phyloP scores from a whole-genome alignment of 2,113 vertebrate genomes.

The Onychorhynchus coronatus region DNA sequence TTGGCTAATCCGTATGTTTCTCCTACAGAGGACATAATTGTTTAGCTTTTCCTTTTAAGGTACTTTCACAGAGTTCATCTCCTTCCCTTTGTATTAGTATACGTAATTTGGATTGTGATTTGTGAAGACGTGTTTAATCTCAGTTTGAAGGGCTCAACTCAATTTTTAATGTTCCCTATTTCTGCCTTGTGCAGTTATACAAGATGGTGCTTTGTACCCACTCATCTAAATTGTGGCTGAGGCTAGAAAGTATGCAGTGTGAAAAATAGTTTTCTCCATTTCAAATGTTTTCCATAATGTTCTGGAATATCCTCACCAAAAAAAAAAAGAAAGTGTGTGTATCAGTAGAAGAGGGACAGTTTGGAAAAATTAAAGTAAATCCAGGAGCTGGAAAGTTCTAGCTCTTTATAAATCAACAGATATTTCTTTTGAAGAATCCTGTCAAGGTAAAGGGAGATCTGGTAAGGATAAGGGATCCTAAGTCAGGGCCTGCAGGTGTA shows the following conservation, averaged over 20 bases:
- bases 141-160: not conserved
- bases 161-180: not conserved
- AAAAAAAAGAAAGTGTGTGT: not conserved
- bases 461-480: not conserved
- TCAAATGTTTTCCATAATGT: not conserved
- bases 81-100: not conserved
- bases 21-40: not conserved
- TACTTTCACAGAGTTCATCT: not conserved
- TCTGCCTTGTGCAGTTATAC: not conserved
- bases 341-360: not conserved
- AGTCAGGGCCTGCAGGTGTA: not conserved
- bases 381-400: not conserved
- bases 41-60: not conserved
- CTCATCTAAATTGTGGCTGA: not conserved
- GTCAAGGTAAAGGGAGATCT: not conserved
- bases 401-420: not conserved
- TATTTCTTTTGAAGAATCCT: not conserved
- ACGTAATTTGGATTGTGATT: not conserved
- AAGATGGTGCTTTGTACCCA: not conserved
- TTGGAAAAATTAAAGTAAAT: not conserved
- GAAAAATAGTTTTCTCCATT: not conserved
- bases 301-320: not conserved
- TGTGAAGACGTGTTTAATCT: not conserved
- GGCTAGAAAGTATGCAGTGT: not conserved
- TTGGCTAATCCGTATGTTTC: not conserved